Evolutionary conservation across 2,113 vertebrate genomes (phyloP).

Genomic region (Rallus limicola): DNA sequence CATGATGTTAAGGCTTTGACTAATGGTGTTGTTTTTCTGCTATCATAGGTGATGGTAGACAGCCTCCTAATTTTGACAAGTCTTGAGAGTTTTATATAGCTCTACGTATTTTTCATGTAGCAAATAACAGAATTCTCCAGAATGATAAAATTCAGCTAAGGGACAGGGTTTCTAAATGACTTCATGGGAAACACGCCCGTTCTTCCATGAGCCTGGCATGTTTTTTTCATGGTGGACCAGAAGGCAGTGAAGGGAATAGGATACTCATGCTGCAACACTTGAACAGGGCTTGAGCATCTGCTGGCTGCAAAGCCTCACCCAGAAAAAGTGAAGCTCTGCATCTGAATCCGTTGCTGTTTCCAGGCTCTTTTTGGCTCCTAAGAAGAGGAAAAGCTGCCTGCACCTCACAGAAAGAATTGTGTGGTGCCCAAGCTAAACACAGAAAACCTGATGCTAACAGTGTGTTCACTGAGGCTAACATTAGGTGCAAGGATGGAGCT

Average conservation of each 20-base stretch:
- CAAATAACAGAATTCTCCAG: neutral
- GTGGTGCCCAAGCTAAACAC: neutral
- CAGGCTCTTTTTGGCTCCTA: neutral
- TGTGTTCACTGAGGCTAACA: neutral
- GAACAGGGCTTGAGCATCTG: neutral
- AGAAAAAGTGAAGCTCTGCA: constrained; percentile 8
- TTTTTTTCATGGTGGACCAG: neutral
- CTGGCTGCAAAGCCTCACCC: neutral
- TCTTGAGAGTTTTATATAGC: neutral
- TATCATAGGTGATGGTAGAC: constrained; percentile 11
- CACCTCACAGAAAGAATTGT: neutral
- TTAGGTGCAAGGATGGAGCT: neutral
- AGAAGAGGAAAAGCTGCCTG: neutral
- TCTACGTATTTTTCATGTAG: neutral
- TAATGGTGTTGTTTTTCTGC: constrained; percentile 19
- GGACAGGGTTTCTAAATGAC: neutral
- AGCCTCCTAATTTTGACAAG: neutral
- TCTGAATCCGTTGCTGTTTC: constrained; percentile 3
- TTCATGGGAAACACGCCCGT: neutral
- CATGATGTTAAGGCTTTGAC: constrained; percentile 33
- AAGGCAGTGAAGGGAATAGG: constrained; percentile 14
- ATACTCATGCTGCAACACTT: neutral
- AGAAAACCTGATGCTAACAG: rapidly evolving
- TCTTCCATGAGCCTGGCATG: neutral
- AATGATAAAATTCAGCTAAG: neutral